Conservation (phyloP, 2,113 vertebrate genomes). For the Melanocharis versteri region DNA sequence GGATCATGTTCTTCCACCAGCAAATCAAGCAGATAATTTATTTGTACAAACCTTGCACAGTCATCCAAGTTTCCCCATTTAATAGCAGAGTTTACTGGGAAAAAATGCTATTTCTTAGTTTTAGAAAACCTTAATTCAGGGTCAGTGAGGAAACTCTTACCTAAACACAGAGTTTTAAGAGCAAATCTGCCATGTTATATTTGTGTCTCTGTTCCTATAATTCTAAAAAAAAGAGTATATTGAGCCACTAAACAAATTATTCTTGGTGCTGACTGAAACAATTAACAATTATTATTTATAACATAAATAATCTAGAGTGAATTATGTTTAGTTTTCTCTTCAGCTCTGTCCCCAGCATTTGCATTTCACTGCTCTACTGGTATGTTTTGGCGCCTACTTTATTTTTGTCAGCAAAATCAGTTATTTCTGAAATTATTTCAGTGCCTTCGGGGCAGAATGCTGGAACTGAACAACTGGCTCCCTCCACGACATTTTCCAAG, state of each 20-base stretch:
- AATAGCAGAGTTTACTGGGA: background rate
- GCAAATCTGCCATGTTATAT: background rate
- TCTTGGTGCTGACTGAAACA: background rate
- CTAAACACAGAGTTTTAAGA: constrained; percentile 4
- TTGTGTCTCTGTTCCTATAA: background rate
- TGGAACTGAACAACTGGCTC: background rate
- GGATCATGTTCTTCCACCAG: background rate
- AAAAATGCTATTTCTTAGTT: background rate
- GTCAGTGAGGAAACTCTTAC: background rate
- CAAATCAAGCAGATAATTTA: background rate
- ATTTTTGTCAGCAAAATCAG: constrained; percentile 3
- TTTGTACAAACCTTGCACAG: background rate
- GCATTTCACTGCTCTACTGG: background rate
- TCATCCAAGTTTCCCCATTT: background rate
- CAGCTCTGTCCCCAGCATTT: background rate
- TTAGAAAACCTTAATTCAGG: background rate
- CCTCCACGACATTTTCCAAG: background rate
- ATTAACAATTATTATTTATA: background rate
- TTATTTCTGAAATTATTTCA: constrained; percentile 15
- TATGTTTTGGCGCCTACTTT: background rate
- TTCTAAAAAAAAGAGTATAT: background rate
- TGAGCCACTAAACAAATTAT: background rate
- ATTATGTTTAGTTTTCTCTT: background rate
- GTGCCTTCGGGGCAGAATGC: background rate
- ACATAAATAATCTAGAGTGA: background rate